A percentile compares a stretch with the other conserved stretches of the same genome.
These are phyloP conservation scores for Octopus sinensis DNA, from an alignment of 1,140 invertebrate species.

Conservation along the genomic window DNA sequence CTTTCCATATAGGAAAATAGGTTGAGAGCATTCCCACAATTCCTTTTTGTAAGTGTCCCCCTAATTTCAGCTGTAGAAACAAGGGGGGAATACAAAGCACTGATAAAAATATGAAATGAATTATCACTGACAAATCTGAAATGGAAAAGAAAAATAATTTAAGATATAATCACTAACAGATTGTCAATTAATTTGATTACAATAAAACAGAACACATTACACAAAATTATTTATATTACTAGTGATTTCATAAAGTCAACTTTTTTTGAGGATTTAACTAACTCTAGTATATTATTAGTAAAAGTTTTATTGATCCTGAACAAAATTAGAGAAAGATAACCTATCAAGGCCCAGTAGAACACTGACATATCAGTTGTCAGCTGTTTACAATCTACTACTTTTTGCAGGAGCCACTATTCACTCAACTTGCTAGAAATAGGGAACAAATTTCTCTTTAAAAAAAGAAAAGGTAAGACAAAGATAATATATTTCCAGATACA, in stretches of 20 bases:
- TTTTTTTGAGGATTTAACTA: neutral
- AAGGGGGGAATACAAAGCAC: conserved; percentile 40
- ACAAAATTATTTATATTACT: neutral
- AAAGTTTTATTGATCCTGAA: too few relatives aligned
- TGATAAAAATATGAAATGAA: conserved; percentile 39
- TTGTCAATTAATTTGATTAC: neutral
- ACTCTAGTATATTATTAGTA: neutral
- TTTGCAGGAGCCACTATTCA: too few relatives aligned
- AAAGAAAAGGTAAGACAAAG: too few relatives aligned
- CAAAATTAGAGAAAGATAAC: too few relatives aligned
- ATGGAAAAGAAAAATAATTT: conserved; percentile 17
- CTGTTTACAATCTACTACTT: too few relatives aligned
- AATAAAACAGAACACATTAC: too few relatives aligned
- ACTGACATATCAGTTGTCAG: too few relatives aligned
- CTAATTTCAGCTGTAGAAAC: conserved; percentile 47
- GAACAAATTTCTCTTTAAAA: too few relatives aligned
- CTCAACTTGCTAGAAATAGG: too few relatives aligned
- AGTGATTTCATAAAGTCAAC: neutral
- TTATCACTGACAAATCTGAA: conserved; percentile 40
- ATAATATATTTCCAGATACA: too few relatives aligned
- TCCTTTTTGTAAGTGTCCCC: conserved; percentile 45
- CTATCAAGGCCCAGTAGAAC: too few relatives aligned
- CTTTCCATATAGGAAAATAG: conserved; percentile 44
- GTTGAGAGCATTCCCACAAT: conserved; percentile 41
- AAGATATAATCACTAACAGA: neutral